Evolutionary conservation across 1,140 invertebrate genomes (phyloP).

Genomic region (Papilio glaucus): DNA sequence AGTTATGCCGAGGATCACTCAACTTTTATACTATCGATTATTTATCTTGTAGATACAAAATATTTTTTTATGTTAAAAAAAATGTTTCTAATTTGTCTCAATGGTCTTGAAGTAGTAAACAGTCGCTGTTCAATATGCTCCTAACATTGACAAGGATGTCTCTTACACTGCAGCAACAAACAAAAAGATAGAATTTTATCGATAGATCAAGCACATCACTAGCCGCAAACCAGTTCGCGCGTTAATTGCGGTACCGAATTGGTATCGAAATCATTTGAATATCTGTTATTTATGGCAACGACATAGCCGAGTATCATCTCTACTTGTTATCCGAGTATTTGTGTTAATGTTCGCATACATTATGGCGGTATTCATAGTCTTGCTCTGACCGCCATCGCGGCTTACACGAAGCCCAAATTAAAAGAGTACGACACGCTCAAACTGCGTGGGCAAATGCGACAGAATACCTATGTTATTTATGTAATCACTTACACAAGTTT

Average conservation of each 20-base stretch:
- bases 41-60: too few species aligned
- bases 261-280: slow-evolving; percentile 79
- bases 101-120: too few species aligned
- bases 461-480: background rate
- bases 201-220: slow-evolving; percentile 53
- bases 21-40: too few species aligned
- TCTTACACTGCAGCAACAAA: background rate
- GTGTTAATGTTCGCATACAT: slow-evolving; percentile 73
- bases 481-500: background rate
- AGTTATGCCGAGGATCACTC: too few species aligned
- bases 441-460: background rate
- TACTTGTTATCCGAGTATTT: slow-evolving; percentile 59
- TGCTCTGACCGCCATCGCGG: background rate
- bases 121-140: too few species aligned
- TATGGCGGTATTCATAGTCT: slow-evolving; percentile 36
- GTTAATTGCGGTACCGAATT: slow-evolving; percentile 81
- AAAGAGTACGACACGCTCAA: background rate
- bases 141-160: too few species aligned
- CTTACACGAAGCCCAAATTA: background rate
- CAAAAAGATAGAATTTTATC: slow-evolving; percentile 27
- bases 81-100: too few species aligned
- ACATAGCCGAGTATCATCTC: slow-evolving; percentile 68
- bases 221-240: slow-evolving; percentile 71
- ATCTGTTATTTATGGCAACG: slow-evolving; percentile 77
- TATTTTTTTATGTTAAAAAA: too few species aligned